phyloP scores from a whole-genome alignment of 2,888 invertebrate species.

The Drosophila mettleri region DNA sequence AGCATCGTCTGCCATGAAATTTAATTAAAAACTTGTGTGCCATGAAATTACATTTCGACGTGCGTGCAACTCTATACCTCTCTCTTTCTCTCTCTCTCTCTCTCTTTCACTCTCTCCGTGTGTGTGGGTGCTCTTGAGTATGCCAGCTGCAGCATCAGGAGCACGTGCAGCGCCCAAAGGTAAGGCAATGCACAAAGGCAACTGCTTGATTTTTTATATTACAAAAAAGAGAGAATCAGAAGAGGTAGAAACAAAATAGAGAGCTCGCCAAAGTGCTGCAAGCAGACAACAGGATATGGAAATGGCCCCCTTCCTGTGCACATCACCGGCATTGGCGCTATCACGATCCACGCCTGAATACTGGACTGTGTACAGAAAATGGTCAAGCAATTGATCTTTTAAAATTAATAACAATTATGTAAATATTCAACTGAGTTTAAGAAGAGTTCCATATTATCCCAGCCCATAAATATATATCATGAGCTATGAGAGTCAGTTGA shows the following conservation, averaged over 20 bases:
- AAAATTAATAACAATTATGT: background rate
- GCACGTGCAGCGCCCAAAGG: conserved; percentile 61
- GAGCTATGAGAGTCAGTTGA: background rate
- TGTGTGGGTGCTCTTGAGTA: conserved; percentile 29
- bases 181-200: conserved; percentile 56
- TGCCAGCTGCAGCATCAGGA: conserved; percentile 29
- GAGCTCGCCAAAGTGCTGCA: conserved; percentile 26
- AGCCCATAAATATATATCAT: too few relatives aligned
- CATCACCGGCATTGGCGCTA: conserved; percentile 49
- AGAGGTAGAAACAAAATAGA: conserved; percentile 6
- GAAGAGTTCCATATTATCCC: too few relatives aligned
- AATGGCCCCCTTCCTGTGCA: conserved; percentile 56
- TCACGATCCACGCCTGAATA: conserved; percentile 29
- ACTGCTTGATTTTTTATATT: conserved; percentile 62
- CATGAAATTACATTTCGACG: conserved; percentile 80
- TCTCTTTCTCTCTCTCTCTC: conserved; percentile 12
- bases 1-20: conserved; percentile 74
- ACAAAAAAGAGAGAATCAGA: conserved; percentile 2
- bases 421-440: too few relatives aligned
- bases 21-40: conserved; percentile 81
- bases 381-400: conserved; percentile 18
- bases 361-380: conserved; percentile 21
- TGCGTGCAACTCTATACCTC: conserved; percentile 52
- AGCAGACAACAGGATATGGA: conserved; percentile 41
- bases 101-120: conserved; percentile 4